These are phyloP conservation scores for Pterostichus niger DNA, from an alignment of 2,888 invertebrate genomes.

Conservation along the genomic window DNA sequence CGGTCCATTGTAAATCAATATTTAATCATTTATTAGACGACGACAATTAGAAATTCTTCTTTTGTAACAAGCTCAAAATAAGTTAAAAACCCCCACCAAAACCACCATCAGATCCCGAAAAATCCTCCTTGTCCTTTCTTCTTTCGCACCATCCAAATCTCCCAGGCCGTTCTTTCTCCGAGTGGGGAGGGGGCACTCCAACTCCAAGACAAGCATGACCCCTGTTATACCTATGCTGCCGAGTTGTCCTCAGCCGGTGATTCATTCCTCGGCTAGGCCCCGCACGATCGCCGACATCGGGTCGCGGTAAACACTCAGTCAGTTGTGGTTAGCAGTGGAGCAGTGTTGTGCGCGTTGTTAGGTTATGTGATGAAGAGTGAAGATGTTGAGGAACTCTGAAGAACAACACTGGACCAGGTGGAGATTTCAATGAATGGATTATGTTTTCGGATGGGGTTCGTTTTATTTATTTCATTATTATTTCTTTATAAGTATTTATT, in stretches of 20 bases:
- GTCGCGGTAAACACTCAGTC: neutral
- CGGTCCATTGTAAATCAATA: no score
- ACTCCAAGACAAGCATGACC: constrained; percentile 7
- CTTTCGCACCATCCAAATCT: neutral
- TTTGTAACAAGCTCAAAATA: no score
- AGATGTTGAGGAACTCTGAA: neutral
- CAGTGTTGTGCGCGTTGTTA: neutral
- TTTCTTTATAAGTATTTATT: no score
- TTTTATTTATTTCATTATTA: no score
- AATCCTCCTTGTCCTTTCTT: no score
- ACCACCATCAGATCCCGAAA: no score
- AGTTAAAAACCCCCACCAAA: no score
- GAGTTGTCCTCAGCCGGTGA: constrained; percentile 7
- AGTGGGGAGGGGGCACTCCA: neutral
- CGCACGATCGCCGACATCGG: neutral
- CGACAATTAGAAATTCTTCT: no score
- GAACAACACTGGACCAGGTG: no score
- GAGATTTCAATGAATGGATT: no score
- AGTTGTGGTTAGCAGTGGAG: neutral
- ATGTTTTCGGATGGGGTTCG: neutral
- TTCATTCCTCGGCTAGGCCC: constrained; percentile 32
- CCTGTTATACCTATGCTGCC: constrained; percentile 30
- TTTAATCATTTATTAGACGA: no score
- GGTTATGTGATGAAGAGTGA: neutral
- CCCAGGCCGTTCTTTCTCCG: neutral